A percentile compares a stretch with the other conserved stretches of the same genome.
Conservation (phyloP, 2,113 vertebrate species). For the Ursus arctos region DNA sequence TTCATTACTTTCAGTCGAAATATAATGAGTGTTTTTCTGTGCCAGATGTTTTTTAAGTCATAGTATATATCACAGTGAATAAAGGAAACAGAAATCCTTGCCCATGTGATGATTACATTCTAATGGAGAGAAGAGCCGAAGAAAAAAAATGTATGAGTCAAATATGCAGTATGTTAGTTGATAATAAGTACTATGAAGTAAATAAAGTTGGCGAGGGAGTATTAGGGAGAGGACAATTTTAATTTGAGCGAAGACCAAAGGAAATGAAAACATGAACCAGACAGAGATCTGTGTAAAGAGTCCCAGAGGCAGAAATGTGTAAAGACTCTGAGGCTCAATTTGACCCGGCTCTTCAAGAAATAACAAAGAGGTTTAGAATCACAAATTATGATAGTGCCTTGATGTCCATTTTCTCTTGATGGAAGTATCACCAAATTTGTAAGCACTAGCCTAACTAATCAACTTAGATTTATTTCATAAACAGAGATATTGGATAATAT, state of each 20-base stretch:
- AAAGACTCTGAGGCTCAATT: not conserved
- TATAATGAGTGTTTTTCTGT: not conserved
- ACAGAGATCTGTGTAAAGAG: not conserved
- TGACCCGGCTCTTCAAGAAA: not conserved
- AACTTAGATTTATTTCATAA: not conserved
- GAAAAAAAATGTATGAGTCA: not conserved
- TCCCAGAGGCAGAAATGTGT: accelerated
- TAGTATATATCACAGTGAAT: not conserved
- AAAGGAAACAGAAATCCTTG: not conserved
- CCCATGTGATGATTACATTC: not conserved
- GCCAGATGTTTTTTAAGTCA: not conserved
- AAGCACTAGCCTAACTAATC: not conserved
- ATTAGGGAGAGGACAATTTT: not conserved
- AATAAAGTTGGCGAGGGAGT: not conserved
- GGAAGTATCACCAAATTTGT: not conserved
- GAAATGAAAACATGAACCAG: not conserved
- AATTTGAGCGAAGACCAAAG: not conserved
- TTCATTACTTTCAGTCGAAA: not conserved
- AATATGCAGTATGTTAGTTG: not conserved
- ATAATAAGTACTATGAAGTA: not conserved
- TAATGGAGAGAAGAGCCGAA: not conserved
- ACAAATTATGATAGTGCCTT: not conserved
- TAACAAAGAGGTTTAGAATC: accelerated
- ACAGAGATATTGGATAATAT: not conserved
- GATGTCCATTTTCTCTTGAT: not conserved